phyloP scores from a whole-genome alignment of 92 coral and sea anemone genomes.

The Nematostella vectensis region DNA sequence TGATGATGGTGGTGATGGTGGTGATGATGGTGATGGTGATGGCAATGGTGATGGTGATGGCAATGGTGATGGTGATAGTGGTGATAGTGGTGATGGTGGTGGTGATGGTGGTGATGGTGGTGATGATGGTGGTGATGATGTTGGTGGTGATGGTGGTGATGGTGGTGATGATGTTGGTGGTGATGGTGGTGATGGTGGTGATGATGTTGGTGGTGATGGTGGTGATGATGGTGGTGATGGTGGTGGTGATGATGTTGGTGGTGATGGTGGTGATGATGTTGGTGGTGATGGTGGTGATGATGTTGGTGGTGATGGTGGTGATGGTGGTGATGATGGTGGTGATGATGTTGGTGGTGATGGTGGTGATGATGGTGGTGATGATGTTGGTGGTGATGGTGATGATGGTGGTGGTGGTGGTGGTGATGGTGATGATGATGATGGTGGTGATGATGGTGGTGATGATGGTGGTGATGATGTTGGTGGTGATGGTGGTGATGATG shows the following conservation, averaged over 20 bases:
- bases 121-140: background rate
- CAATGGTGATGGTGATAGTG: background rate
- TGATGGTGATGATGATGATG: background rate
- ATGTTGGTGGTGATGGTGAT: background rate
- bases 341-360: background rate
- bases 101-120: background rate
- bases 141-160: background rate
- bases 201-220: background rate
- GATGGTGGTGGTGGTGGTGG: background rate
- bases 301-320: background rate
- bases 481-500: conserved; percentile 1
- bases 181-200: background rate
- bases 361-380: background rate
- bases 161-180: background rate
- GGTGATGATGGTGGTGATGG: background rate
- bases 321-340: background rate
- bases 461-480: background rate
- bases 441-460: background rate
- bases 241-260: background rate
- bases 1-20: background rate
- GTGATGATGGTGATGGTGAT: background rate
- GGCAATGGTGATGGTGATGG: background rate
- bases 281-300: conserved; percentile 6
- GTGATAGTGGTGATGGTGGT: background rate
- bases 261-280: background rate